A percentile compares a stretch with the other conserved stretches of the same genome.
Conservation (phyloP, 2,113 vertebrate species). For the Brachyhypopomus occidentalis region DNA sequence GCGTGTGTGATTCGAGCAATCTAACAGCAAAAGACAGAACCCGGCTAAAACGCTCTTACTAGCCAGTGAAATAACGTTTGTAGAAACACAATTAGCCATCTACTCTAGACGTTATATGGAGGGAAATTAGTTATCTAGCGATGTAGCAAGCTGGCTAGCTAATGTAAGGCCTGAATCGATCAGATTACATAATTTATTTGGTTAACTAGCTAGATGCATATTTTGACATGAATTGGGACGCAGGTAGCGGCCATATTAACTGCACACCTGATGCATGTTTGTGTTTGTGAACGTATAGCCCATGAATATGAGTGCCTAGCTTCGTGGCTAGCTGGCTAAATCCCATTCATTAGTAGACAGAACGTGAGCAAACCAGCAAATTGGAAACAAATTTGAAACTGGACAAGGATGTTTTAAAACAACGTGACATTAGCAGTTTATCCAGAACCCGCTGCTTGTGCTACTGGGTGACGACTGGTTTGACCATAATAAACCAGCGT, state of each 20-base stretch:
- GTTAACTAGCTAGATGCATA: background rate
- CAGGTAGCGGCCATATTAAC: background rate
- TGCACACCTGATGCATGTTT: background rate
- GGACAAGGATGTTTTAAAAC: background rate
- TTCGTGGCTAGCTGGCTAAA: background rate
- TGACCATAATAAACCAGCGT: slow-evolving; percentile 62
- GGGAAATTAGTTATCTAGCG: background rate
- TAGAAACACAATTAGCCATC: no score
- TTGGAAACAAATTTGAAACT: background rate
- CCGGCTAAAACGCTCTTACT: no score
- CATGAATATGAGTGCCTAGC: background rate
- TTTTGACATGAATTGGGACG: background rate
- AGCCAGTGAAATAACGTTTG: no score
- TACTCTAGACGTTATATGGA: background rate
- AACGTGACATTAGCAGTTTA: background rate
- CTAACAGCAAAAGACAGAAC: no score
- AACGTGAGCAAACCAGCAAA: background rate
- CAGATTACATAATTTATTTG: background rate
- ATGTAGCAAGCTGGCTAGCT: no score
- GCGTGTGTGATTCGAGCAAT: no score
- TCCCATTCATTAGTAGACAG: background rate
- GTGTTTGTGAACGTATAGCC: background rate
- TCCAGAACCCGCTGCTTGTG: background rate
- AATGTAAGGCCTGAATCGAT: background rate
- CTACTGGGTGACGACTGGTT: background rate